Conservation (phyloP, 2,113 vertebrate genomes). For the Fregata magnificens region DNA sequence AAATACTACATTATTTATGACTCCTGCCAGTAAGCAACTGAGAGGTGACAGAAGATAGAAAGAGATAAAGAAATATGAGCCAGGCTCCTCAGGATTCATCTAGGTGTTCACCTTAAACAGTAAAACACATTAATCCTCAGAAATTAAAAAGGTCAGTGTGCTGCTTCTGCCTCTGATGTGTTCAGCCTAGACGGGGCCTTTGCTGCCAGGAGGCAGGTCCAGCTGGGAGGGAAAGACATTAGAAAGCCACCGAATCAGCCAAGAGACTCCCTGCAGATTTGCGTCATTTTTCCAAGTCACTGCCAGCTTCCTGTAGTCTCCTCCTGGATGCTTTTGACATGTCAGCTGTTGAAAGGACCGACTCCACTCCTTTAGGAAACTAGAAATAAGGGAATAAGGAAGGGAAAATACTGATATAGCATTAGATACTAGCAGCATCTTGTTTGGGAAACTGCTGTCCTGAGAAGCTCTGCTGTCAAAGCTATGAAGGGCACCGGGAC, state of each 20-base stretch:
- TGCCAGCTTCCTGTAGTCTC: background rate
- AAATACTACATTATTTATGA: background rate
- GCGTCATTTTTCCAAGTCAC: background rate
- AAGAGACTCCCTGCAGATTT: background rate
- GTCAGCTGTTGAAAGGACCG: background rate
- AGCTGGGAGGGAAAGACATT: background rate
- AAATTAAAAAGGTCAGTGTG: background rate
- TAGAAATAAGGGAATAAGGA: background rate
- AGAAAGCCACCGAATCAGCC: background rate
- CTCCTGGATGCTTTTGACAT: background rate
- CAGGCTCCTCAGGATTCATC: background rate
- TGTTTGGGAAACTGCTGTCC: background rate
- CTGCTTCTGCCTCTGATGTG: background rate
- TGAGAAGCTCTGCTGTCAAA: background rate
- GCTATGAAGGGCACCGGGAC: rapidly evolving
- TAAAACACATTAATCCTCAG: background rate
- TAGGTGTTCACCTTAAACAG: background rate
- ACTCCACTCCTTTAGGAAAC: background rate
- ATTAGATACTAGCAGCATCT: background rate
- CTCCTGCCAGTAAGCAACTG: background rate
- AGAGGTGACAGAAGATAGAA: background rate
- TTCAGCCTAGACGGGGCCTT: background rate
- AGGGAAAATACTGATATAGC: background rate
- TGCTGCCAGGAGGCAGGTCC: background rate
- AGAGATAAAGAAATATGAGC: background rate